A percentile compares a stretch with the other conserved stretches of the same genome.
Evolutionary conservation across 92 coral and sea anemone species (phyloP).

Genomic region (Palythoa caribaeorum): DNA sequence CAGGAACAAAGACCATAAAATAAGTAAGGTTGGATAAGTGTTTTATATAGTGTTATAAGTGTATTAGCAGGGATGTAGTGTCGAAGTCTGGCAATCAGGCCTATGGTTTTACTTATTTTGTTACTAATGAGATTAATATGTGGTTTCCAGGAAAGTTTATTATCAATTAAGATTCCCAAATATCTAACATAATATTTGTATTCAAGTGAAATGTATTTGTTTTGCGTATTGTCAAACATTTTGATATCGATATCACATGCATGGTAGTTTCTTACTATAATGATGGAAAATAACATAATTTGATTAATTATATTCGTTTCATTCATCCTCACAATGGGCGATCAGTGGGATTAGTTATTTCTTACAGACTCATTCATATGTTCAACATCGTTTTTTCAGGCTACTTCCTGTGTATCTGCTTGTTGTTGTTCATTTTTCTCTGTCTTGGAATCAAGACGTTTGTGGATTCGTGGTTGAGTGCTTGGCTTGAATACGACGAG

Average conservation of each 20-base stretch:
- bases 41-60: neutral
- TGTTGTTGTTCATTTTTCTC: conserved; percentile 66
- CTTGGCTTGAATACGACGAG: conserved; percentile 77
- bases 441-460: conserved; percentile 74
- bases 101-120: neutral
- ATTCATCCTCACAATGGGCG: too few species aligned
- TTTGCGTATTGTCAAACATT: conserved; percentile 26
- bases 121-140: neutral
- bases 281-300: conserved; percentile 27
- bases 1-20: neutral
- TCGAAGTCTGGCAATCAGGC: neutral
- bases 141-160: conserved; percentile 38
- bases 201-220: neutral
- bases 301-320: neutral
- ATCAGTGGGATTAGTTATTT: too few species aligned
- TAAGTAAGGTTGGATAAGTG: neutral
- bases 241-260: neutral
- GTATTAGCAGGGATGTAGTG: neutral
- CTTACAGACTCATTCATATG: too few species aligned
- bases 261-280: too few species aligned
- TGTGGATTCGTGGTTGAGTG: conserved; percentile 84
- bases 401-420: conserved; percentile 51
- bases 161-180: conserved; percentile 33
- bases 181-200: conserved; percentile 38
- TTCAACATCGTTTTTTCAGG: conserved; percentile 54